Conservation (phyloP, 2,888 invertebrate species). For the Spodoptera exigua region DNA sequence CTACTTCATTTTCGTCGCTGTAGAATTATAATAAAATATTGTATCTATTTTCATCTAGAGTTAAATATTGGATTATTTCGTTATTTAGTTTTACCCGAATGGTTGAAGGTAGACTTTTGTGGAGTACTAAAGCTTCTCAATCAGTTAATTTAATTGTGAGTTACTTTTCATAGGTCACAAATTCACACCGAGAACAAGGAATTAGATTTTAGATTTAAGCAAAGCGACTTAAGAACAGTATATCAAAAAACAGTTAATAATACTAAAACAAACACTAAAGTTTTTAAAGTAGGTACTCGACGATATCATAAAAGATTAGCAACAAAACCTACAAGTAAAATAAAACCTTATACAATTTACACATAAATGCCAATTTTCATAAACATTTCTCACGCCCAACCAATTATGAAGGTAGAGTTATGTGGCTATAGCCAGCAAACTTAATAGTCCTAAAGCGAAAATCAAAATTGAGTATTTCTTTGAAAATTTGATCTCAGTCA, state of each 20-base stretch:
- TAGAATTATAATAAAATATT: too few species aligned
- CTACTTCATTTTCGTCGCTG: neutral
- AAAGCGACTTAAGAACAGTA: too few species aligned
- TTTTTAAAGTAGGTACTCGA: neutral
- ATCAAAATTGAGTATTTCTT: conserved; percentile 53
- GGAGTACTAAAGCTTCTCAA: too few species aligned
- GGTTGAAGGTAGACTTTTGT: too few species aligned
- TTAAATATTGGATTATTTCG: too few species aligned
- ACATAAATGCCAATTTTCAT: conserved; percentile 3
- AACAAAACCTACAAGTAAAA: neutral
- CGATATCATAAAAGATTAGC: neutral
- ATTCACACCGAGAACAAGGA: too few species aligned
- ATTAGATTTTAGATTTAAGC: too few species aligned
- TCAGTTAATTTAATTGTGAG: too few species aligned
- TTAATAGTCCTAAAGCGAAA: conserved; percentile 45
- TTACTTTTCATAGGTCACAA: too few species aligned
- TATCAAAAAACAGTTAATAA: too few species aligned
- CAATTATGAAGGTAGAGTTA: conserved; percentile 40
- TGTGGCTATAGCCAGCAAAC: conserved; percentile 24
- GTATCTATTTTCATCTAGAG: too few species aligned
- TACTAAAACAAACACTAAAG: neutral
- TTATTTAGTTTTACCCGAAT: too few species aligned
- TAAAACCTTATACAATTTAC: neutral
- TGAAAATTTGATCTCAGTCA: conserved; percentile 55
- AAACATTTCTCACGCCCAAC: conserved; percentile 13